Evolutionary conservation across 2,113 vertebrate genomes (phyloP).

Genomic region (Corythornis madagascariensis): DNA sequence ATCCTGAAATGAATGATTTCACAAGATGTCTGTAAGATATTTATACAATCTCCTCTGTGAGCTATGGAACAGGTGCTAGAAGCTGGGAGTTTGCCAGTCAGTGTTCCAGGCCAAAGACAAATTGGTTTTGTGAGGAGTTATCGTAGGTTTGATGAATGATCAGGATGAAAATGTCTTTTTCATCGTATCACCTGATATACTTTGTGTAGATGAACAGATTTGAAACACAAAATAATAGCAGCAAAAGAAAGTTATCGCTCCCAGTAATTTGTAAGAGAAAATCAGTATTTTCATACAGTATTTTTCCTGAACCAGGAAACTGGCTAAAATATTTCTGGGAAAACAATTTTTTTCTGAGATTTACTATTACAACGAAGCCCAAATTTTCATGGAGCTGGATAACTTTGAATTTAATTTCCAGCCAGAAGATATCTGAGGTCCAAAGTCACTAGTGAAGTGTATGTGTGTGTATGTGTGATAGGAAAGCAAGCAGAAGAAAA

Average conservation of each 20-base stretch:
- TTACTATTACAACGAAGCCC: neutral
- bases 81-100: slow-evolving; percentile 38
- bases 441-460: neutral
- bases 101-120: slow-evolving; percentile 15
- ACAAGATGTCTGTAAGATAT: slow-evolving; percentile 19
- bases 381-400: neutral
- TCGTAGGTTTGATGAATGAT: neutral
- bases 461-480: rapidly evolving
- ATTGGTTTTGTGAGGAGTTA: neutral
- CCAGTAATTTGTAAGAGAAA: neutral
- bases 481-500: neutral
- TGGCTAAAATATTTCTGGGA: neutral
- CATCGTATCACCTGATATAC: neutral
- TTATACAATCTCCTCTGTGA: slow-evolving; percentile 44
- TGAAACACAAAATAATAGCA: neutral
- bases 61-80: slow-evolving; percentile 26
- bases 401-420: neutral
- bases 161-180: slow-evolving; percentile 2
- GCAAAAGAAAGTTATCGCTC: neutral
- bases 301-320: neutral
- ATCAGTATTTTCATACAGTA: neutral
- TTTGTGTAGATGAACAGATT: neutral
- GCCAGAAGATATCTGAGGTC: neutral
- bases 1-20: slow-evolving; percentile 37
- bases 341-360: neutral